These are phyloP conservation scores for Dryoscopus gambensis DNA, from an alignment of 2,113 vertebrate genomes.

Conservation along the genomic window DNA sequence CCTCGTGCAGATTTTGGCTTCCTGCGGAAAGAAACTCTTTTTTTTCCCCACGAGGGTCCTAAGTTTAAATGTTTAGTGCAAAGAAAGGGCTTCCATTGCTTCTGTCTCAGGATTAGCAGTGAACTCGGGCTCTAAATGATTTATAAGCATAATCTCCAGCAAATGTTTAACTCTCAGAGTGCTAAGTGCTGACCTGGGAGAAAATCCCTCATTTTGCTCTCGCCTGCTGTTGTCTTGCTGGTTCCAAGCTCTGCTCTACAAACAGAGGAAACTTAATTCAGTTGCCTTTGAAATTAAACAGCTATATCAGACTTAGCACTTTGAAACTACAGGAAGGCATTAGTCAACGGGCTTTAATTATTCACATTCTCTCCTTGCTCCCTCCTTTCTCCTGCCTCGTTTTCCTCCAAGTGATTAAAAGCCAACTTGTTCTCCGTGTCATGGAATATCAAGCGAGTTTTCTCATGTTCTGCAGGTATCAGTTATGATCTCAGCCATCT, in stretches of 20 bases:
- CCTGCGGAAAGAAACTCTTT: neutral
- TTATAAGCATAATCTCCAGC: neutral
- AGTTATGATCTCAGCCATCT: neutral
- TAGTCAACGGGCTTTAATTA: constrained; percentile 41
- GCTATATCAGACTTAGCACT: constrained; percentile 31
- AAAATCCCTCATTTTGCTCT: constrained; percentile 1
- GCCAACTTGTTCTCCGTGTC: neutral
- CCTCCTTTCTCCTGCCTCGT: neutral
- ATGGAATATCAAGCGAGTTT: neutral
- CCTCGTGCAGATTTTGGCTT: neutral
- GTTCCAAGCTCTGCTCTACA: neutral
- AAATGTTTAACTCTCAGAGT: neutral
- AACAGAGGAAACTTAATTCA: neutral
- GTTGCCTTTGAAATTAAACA: constrained; percentile 57
- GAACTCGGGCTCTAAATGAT: neutral
- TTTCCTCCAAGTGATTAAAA: constrained; percentile 23
- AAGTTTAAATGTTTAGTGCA: neutral
- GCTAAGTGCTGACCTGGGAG: neutral
- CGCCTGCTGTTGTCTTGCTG: neutral
- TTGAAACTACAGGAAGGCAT: constrained; percentile 21
- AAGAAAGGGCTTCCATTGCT: neutral
- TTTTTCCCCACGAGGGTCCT: neutral
- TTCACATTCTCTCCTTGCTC: constrained; percentile 25
- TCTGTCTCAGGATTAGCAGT: neutral
- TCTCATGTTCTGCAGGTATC: neutral